phyloP scores from a whole-genome alignment of 2,888 invertebrate species.

The Drosophila tripunctata region DNA sequence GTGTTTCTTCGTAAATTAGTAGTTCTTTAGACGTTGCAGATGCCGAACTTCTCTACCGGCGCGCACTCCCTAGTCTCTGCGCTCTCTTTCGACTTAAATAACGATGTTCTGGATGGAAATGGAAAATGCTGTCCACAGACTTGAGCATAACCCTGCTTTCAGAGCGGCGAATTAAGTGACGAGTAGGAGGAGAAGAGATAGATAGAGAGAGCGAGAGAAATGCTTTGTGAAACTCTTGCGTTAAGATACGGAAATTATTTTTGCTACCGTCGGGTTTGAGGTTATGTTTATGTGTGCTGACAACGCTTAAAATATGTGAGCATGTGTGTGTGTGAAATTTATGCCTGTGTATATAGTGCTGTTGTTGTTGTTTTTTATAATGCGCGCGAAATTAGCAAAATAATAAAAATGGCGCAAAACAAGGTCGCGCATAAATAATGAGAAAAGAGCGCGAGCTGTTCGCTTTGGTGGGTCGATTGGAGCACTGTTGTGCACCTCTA shows the following conservation, averaged over 20 bases:
- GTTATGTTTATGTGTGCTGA: conserved; percentile 23
- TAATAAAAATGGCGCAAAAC: conserved; percentile 80
- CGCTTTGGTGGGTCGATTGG: conserved; percentile 72
- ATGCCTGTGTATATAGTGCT: conserved; percentile 31
- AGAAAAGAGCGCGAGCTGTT: conserved; percentile 68
- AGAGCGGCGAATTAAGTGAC: no score
- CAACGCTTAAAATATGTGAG: conserved; percentile 22
- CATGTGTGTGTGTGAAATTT: conserved; percentile 31
- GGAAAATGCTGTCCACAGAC: conserved; percentile 18
- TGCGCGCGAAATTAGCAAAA: conserved; percentile 76
- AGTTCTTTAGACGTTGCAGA: not conserved
- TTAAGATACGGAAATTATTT: conserved; percentile 35
- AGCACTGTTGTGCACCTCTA: conserved; percentile 65
- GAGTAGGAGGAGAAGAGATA: not conserved
- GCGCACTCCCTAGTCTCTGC: no score
- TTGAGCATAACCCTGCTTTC: conserved; percentile 7
- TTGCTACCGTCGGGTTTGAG: conserved; percentile 20
- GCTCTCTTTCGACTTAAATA: not conserved
- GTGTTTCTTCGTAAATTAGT: conserved; percentile 7
- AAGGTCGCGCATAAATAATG: conserved; percentile 78
- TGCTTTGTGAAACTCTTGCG: conserved; percentile 23
- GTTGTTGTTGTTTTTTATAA: conserved; percentile 59
- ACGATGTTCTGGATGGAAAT: conserved; percentile 9
- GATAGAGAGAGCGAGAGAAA: not conserved
- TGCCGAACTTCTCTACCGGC: not conserved